Base-by-base conservation (phyloP, 2,888 invertebrate genomes). In the Tinea semifulvella region DNA sequence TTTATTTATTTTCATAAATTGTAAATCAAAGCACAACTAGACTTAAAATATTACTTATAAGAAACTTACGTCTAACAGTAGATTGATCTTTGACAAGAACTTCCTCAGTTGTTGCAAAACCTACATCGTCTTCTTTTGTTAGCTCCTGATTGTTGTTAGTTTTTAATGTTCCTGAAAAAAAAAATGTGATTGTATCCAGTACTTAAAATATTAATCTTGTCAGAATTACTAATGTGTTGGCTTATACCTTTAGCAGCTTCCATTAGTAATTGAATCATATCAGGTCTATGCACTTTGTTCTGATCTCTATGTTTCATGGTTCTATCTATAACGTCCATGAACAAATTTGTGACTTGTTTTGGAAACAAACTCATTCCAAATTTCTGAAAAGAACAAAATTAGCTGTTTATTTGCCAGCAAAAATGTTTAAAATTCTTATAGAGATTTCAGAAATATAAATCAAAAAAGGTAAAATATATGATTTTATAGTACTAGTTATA, bases 261-360 rank as follows among this genome's bases (percentile, higher is more conserved):
- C 70, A 85, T 71, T n/a, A 86, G 51, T 2, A 85, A 52, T 46
- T 85, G 82, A 10, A 85, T 76, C 83, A 85, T 84, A 51, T 86
- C 85, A 0, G 82, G 82, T 46, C 85, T 56, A 2, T 79, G 63
- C 4, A 85, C 69, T 0, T 70, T 67, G 26, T 80, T 59, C 35
- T 72, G 65, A 36, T 75, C 68, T 7, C 85, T 65, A 2, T 63
- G 57, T 35, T 68, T 65, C 35, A 85, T 71, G 0, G 81, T 81
- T 1, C 64, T 58, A 25, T 31, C 43, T 16, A 48, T 45, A 11
- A 43, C 19, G 20, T 31, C 13, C n/a, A 3, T 7, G 11, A 43
- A 43, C 7, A 43, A 31, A 18, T 14, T 13, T 2, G 43, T 43
- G 8, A 31, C 20, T 18, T 43, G 3, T 26, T 43, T 28, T 19